Conservation (phyloP, 2,888 invertebrate species). For the Fragum sueziense region DNA sequence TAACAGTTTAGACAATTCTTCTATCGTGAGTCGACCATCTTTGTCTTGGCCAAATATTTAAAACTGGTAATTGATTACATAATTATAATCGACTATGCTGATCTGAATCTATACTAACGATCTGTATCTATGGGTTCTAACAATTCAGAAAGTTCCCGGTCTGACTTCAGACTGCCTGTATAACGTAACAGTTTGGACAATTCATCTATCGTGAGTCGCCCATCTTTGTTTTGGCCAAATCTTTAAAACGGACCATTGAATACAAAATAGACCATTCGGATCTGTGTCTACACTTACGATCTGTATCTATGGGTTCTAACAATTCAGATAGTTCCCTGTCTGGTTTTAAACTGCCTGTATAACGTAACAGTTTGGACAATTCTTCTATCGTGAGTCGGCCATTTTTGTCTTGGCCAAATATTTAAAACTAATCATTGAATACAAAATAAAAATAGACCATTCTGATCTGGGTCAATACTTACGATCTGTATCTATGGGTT, state of each 20-base stretch:
- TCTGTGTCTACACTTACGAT: conserved; percentile 55
- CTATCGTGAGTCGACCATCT: conserved; percentile 42
- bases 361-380: conserved; percentile 46
- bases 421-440: too few relatives aligned
- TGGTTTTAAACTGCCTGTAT: conserved; percentile 51
- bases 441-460: too few relatives aligned
- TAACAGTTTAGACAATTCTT: conserved; percentile 44
- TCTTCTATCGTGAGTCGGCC: conserved; percentile 41
- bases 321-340: conserved; percentile 53
- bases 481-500: conserved; percentile 56
- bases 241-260: too few relatives aligned
- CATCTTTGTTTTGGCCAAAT: too few relatives aligned
- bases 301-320: conserved; percentile 49
- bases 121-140: conserved; percentile 53
- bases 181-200: conserved; percentile 48
- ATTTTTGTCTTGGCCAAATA: conserved; percentile 48
- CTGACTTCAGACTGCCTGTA: conserved; percentile 52
- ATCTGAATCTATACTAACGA: conserved; percentile 51
- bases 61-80: too few relatives aligned
- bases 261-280: too few relatives aligned
- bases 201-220: conserved; percentile 37
- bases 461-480: too few relatives aligned
- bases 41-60: conserved; percentile 48
- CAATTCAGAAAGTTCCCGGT: conserved; percentile 50
- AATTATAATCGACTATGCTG: too few relatives aligned